Base-by-base conservation (phyloP, 2,797 vertebrate species). In the Acrossocheilus wenchowensis region DNA sequence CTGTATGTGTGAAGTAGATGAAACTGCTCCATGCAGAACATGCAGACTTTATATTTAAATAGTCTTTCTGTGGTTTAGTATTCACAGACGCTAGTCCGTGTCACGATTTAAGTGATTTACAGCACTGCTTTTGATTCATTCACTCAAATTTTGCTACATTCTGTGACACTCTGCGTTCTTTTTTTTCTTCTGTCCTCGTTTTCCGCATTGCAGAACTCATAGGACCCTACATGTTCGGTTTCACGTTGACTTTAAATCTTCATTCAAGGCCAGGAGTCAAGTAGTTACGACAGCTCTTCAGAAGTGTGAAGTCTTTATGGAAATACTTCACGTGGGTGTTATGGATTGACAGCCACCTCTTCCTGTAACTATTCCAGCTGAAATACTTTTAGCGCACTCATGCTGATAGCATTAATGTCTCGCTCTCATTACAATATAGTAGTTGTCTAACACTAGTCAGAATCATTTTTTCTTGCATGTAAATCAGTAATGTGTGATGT, bases 281-380 rank as follows among this genome's bases (percentile, higher is more conserved):
- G 34, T 52, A n/a, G 41, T 77, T 36, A 11, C 8, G n/a, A 23
- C 45, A 52, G 43, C 62, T 66, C 83, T 41, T 41, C 10, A 84
- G 62, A 78, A 69, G 83, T 68, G 41, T 84, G 15, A 84, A 84
- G 36, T 84, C 74, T 52, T 84, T 78, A 54, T 84, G 34, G 39
- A 57, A 57, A 69, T 78, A 52, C 48, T 84, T 39, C 2, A n/a
- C 4, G 36, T 84, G 21, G 74, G 48, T 41, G 74, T 69, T 69
- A 21, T 54, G 11, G 48, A 77, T 48, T 77, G 74, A 68, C 69
- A 5, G 21, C 26, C 71, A 23, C 19, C 71, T 71, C 39, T 45
- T 74, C 19, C 81, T 83, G n/a, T 45, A 64, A 43, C 54, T 36
- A 23, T 50, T 84, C 30, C 30, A 66, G 23, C 60, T 52, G 21